Base-by-base conservation (phyloP, 2,888 invertebrate genomes). In the Sesamia inferens region DNA sequence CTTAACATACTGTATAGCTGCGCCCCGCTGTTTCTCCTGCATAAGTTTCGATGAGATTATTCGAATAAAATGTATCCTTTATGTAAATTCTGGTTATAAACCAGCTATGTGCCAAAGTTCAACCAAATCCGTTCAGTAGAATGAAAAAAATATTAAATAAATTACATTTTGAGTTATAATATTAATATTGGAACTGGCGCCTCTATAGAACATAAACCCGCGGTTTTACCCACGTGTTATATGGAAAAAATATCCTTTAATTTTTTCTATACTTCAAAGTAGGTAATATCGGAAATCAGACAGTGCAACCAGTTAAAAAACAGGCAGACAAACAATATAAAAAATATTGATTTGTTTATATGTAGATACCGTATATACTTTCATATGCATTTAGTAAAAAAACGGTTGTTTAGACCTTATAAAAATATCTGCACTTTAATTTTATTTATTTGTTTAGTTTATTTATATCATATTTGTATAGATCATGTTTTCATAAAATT, bases 391-490 rank as follows among this genome's bases (percentile, higher is more conserved):
- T 54, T 54, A 54, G 51, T 54, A 54, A 54, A 51, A 5, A 19
- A 54, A 4, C 10, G 10, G 51, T n/a, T 54, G n/a, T n/a, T n/a
- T 54, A n/a, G 51, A 10, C 51, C 10, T 54, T n/a, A 54, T 10
- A n/a, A 54, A 54, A 10, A n/a, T n/a, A 54, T 39, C 39, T 5
- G 7, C 51, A 54, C n/a, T 54, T 54, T 54, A n/a, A 54, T 54
- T 54, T 54, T 11, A n/a, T 19, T 51, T 51, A 51, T 51, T 51
- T 19, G 51, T 51, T 19, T 51, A 51, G 51, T 67, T 97, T 97
- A 90, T 67, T 97, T 97, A 90, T 68, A 83, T 87, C 74, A n/a
- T n/a, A 31, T 31, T 31, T 31, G 31, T 55, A 78, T 63, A 66
- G 64, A 82, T 80, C 39, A 77, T 80, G 68, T 79, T 78, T 79